Evolutionary conservation across 1,140 invertebrate genomes (phyloP), one percentile per base, ranked within the genome.

Genomic region (Chionoecetes opilio): DNA sequence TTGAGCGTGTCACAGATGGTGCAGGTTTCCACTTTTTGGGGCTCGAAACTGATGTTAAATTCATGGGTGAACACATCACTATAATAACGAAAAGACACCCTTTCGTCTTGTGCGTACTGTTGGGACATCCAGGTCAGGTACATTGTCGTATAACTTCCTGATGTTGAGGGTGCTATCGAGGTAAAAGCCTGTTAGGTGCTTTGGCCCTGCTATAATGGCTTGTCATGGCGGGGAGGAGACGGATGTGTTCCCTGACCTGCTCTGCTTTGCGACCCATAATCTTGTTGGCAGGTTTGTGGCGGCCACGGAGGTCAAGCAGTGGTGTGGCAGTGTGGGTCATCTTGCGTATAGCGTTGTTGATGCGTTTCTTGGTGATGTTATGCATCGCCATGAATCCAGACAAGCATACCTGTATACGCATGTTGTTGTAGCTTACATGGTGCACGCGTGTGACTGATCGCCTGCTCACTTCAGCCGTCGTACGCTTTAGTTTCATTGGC

Each of bases 331-430:
- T 86, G 9, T 34, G 34, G 84, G 84, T 86, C 31, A 86, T 9
- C 21, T 86, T 86, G 31, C 21, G 31, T 9, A 86, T 9, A 14
- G 84, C 34, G 2, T 86, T 86, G 84, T 32, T 9, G 5, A 86
- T 37, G 8, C 84, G 8, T 11, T 26, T 37, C 21, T 86, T 86
- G 9, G 31, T 17, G 31, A 31, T 32, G 31, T 26, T 26, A 26
- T 86, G 84, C 84, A 86, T 86, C 2, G 84, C 84, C 31, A 32
- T 34, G 84, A 86, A 86, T 26, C 84, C 84, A 32, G 84, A 34
- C 3, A 34, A 14, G 84, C 84, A 86, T 31, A 86, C 84, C 29
- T 86, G 3, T 32, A 21, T 37, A 11, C 3, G 6, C 29, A 86
- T 32, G 84, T 86, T 37, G 29, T 86, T 86, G 84, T 86, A 86